A percentile compares a stretch with the other conserved stretches of the same genome.
Evolutionary conservation across 1,140 invertebrate genomes (phyloP).

Genomic region (Zaprionus tsacasi): DNA sequence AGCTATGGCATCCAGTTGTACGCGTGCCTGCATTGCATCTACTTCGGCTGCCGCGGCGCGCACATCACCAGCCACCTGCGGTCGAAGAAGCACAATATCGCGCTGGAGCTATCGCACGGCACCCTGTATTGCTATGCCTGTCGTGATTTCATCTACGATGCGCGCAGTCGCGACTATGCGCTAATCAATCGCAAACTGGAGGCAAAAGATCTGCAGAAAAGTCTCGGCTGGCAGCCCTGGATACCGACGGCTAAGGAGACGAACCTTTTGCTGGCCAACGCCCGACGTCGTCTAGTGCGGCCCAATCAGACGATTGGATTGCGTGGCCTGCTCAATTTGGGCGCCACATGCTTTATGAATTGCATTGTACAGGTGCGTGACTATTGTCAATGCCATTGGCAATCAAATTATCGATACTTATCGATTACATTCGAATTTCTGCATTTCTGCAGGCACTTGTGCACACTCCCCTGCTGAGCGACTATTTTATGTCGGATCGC

Average conservation of each 20-base stretch:
- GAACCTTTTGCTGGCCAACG: conserved; percentile 88
- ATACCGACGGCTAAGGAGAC: conserved; percentile 91
- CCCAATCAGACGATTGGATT: conserved; percentile 94
- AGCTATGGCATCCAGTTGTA: conserved; percentile 91
- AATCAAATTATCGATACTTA: neutral
- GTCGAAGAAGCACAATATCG: conserved; percentile 91
- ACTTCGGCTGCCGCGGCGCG: conserved; percentile 93
- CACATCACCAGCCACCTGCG: conserved; percentile 95
- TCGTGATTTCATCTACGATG: conserved; percentile 96
- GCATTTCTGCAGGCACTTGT: conserved; percentile 89
- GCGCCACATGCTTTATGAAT: conserved; percentile 99
- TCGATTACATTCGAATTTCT: neutral
- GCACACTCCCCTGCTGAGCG: conserved; percentile 96
- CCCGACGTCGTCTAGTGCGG: conserved; percentile 91
- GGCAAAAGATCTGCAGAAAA: conserved; percentile 88
- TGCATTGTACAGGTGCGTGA: conserved; percentile 93
- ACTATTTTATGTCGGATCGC: conserved; percentile 97
- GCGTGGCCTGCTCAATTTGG: conserved; percentile 96
- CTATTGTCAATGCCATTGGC: neutral
- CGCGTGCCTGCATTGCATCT: conserved; percentile 96
- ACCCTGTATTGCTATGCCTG: conserved; percentile 96
- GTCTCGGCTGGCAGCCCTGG: conserved; percentile 91
- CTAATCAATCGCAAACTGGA: conserved; percentile 85
- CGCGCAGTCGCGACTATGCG: conserved; percentile 87
- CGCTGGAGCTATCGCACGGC: conserved; percentile 94